A percentile compares a stretch with the other conserved stretches of the same genome.
phyloP scores from a whole-genome alignment of 2,113 vertebrate species.

The Oncorhynchus nerka region DNA sequence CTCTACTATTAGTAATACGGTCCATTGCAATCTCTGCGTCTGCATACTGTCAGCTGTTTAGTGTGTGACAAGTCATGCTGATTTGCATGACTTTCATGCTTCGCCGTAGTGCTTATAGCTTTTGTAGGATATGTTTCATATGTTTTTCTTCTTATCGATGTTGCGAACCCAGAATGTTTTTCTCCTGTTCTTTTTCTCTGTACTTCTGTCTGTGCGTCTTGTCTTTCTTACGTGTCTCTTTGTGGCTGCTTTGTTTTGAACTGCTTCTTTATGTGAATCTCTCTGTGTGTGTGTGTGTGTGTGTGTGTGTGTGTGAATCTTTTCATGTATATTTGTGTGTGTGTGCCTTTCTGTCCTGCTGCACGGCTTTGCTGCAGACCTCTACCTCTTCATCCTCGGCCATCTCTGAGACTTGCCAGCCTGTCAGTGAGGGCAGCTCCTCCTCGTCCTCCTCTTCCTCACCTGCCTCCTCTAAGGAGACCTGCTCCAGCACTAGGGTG shows the following conservation, averaged over 20 bases:
- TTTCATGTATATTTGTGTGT: background rate
- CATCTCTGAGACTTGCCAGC: slow-evolving; percentile 87
- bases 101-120: background rate
- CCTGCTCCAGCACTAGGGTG: slow-evolving; percentile 22
- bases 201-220: background rate
- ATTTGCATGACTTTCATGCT: background rate
- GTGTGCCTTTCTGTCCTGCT: slow-evolving; percentile 13
- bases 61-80: background rate
- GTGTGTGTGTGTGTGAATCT: background rate
- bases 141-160: background rate
- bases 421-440: slow-evolving; percentile 86
- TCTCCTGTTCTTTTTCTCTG: background rate
- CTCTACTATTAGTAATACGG: too few species aligned
- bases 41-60: background rate
- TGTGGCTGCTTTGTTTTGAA: background rate
- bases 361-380: slow-evolving; percentile 39
- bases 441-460: slow-evolving; percentile 77
- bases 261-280: background rate
- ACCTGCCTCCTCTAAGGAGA: slow-evolving; percentile 63
- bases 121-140: background rate
- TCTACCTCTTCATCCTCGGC: slow-evolving; percentile 76
- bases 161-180: background rate
- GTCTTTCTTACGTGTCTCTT: background rate
- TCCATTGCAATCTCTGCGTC: too few species aligned
- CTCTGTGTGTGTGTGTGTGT: slow-evolving; percentile 20